phyloP scores from a whole-genome alignment of 2,113 vertebrate species.

The Azemiops feae region DNA sequence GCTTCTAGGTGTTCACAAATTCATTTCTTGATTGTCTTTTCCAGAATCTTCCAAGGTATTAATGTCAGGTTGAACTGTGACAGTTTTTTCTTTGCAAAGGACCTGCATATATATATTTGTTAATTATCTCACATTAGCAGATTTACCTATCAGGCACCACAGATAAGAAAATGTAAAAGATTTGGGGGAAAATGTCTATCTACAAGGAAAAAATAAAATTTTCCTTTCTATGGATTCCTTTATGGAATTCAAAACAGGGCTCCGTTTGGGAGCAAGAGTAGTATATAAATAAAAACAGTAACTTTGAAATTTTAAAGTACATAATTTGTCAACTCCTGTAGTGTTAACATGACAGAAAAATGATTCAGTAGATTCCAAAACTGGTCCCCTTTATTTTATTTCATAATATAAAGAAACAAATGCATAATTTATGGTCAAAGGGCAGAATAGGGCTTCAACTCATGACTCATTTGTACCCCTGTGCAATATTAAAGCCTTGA shows the following conservation, averaged over 20 bases:
- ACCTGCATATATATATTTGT: neutral
- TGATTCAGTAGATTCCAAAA: constrained; percentile 9
- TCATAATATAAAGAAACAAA: neutral
- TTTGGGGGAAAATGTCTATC: neutral
- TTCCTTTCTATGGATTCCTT: neutral
- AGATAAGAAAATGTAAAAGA: neutral
- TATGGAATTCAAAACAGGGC: neutral
- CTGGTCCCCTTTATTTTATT: constrained; percentile 11
- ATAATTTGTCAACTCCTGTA: neutral
- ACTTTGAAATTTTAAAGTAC: neutral
- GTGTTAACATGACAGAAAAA: neutral
- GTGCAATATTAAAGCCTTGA: constrained; percentile 62
- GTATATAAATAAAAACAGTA: neutral
- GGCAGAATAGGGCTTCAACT: constrained; percentile 39
- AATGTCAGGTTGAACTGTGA: neutral
- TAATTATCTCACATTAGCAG: neutral
- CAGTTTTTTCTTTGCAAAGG: neutral
- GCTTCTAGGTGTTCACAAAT: neutral
- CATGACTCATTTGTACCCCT: constrained; percentile 62
- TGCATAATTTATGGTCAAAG: constrained; percentile 52
- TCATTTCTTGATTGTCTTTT: neutral
- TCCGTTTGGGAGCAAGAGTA: neutral
- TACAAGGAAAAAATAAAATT: constrained; percentile 16
- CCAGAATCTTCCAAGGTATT: neutral
- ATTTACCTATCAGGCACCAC: constrained; percentile 2